Conservation (phyloP, 2,113 vertebrate genomes). For the Nyctereutes procyonoides region DNA sequence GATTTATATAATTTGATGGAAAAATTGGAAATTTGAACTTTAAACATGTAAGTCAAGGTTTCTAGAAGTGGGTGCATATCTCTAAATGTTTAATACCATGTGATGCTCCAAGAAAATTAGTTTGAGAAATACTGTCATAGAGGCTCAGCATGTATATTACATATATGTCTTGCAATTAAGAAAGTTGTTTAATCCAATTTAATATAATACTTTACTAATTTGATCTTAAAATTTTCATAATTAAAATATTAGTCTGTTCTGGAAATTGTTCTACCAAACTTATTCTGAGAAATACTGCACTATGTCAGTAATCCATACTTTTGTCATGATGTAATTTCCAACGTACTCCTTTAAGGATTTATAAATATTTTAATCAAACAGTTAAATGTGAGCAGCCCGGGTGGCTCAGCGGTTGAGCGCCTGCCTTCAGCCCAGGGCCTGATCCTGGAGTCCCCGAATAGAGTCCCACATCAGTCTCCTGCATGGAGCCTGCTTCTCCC, state of each 20-base stretch:
- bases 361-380: background rate
- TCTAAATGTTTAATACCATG: background rate
- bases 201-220: background rate
- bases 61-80: background rate
- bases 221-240: conserved; percentile 6
- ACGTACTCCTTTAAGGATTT: background rate
- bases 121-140: background rate
- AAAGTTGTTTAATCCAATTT: background rate
- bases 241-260: background rate
- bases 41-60: background rate
- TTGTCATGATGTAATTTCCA: background rate
- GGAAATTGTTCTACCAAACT: background rate
- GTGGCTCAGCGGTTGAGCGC: too few relatives aligned
- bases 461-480: too few relatives aligned
- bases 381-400: too few relatives aligned
- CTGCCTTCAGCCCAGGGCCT: too few relatives aligned
- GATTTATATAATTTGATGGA: background rate
- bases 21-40: conserved; percentile 38
- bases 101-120: background rate
- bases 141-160: background rate
- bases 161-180: background rate
- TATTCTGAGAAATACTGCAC: background rate
- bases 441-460: too few relatives aligned
- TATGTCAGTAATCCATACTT: background rate
- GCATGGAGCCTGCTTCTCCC: too few relatives aligned